Evolutionary conservation across 1,140 invertebrate species (phyloP), one percentile per base, ranked within the genome.

Genomic region (Aradophagus sp.): DNA sequence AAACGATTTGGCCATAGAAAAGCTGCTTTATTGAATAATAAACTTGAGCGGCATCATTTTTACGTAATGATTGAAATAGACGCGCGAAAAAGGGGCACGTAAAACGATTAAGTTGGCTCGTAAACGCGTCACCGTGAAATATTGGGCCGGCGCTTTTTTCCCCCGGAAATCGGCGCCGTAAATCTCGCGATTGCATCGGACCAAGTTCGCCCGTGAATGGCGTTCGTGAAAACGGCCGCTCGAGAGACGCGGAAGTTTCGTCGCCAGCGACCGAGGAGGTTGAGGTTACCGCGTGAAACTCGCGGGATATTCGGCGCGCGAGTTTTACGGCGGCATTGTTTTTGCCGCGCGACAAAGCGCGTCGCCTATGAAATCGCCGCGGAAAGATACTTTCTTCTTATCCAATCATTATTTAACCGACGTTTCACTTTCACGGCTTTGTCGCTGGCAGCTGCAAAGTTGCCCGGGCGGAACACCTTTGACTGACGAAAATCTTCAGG

Each of bases 391-490:
- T 77, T 71, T 77, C 75, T 75, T 74, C 63, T 76, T 75, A 72
- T 75, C 48, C 48, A 77, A 72, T 59, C 63, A 61, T 77, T 75
- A 75, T 77, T 58, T 32, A 77, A 75, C 63, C 38, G 36, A 59
- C 52, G 59, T 74, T 76, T 76, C 67, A 74, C 76, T 76, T 77
- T 74, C 62, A 27, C 59, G 26, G 61, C 11, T 41, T 5, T 11
- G 50, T 55, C 16, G 20, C 41, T 26, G 27, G 42, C 42, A 41
- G 35, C 58, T 12, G 42, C 50, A 55, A 66, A 73, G 32, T 61
- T 48, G 56, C 16, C 56, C 55, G 42, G 45, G 56, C 66, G 53
- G 66, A 42, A 76, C 56, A 36, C 23, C 4, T 12, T 8, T 20
- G 15, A 26, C 38, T 42, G 27, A 45, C 59, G 47, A 44, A 53